Evolutionary conservation across 2,113 vertebrate species (phyloP).

Genomic region (Mus spicilegus): DNA sequence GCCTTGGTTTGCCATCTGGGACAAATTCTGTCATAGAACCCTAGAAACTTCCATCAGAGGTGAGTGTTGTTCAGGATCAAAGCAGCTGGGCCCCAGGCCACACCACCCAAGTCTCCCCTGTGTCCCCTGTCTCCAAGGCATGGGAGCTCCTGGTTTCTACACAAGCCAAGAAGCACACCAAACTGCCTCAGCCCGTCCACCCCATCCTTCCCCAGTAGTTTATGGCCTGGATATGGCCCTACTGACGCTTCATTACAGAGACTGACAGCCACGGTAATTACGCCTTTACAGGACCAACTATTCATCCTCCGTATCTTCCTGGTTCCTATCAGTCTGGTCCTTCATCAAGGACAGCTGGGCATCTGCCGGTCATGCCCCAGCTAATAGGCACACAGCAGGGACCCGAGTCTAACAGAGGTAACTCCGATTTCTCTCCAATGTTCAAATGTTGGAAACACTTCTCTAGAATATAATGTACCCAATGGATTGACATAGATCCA

Average conservation of each 20-base stretch:
- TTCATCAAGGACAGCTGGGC: neutral
- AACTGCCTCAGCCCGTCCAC: neutral
- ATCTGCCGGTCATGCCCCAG: conserved; percentile 44
- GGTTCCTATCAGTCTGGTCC: neutral
- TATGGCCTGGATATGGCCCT: conserved; percentile 50
- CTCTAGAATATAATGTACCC: conserved; percentile 25
- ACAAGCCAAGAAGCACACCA: neutral
- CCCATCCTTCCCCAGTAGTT: neutral
- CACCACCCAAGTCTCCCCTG: neutral
- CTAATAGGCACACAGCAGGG: conserved; percentile 1
- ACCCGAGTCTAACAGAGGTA: conserved; percentile 44
- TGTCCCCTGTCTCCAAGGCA: neutral
- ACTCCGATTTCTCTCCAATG: conserved; percentile 57
- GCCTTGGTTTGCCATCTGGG: neutral
- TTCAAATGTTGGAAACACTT: conserved; percentile 20
- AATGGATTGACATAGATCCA: neutral
- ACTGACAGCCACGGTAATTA: conserved; percentile 64
- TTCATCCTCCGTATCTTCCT: conserved; percentile 51
- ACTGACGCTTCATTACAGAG: conserved; percentile 66
- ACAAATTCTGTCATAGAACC: neutral
- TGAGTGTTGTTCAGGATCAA: neutral
- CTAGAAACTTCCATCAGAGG: neutral
- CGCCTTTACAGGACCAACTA: conserved; percentile 72
- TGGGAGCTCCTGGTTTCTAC: no score
- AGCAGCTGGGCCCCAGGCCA: neutral